Evolutionary conservation across 2,888 invertebrate species (phyloP).

Genomic region (Lithosia quadra): DNA sequence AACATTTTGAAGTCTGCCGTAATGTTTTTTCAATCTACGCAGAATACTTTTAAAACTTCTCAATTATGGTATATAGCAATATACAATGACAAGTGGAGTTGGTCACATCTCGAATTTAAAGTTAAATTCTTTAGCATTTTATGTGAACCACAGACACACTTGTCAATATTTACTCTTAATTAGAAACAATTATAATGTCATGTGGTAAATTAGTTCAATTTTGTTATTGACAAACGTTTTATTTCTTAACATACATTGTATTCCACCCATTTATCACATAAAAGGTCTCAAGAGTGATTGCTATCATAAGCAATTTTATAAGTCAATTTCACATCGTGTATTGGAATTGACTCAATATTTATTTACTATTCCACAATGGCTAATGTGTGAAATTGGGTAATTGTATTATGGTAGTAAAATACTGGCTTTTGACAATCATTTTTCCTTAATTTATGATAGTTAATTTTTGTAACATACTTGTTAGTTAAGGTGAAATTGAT

Average conservation of each 20-base stretch:
- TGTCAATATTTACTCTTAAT: conserved; percentile 20
- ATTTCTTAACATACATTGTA: not conserved
- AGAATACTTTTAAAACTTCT: conserved; percentile 49
- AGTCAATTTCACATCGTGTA: not conserved
- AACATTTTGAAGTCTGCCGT: not conserved
- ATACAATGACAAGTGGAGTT: conserved; percentile 53
- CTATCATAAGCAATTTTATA: not conserved
- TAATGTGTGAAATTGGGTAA: not conserved
- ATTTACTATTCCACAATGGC: not conserved
- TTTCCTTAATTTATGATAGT: conserved; percentile 41
- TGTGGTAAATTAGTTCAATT: not conserved
- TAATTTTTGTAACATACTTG: conserved; percentile 38
- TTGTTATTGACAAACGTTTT: conserved; percentile 1
- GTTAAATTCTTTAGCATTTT: conserved; percentile 23
- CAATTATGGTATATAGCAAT: conserved; percentile 53
- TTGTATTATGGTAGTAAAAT: conserved; percentile 19
- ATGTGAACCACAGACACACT: conserved; percentile 25
- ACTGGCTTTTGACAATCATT: conserved; percentile 35
- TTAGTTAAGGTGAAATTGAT: conserved; percentile 48
- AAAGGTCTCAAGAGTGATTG: not conserved
- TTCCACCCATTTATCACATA: not conserved
- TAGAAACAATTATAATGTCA: conserved; percentile 5
- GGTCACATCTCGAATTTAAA: conserved; percentile 45
- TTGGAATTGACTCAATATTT: not conserved
- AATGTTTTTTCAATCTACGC: not conserved